A percentile compares a stretch with the other conserved stretches of the same genome.
Evolutionary conservation across 2,797 vertebrate genomes (phyloP).

Genomic region (Syndactyla subalaris): DNA sequence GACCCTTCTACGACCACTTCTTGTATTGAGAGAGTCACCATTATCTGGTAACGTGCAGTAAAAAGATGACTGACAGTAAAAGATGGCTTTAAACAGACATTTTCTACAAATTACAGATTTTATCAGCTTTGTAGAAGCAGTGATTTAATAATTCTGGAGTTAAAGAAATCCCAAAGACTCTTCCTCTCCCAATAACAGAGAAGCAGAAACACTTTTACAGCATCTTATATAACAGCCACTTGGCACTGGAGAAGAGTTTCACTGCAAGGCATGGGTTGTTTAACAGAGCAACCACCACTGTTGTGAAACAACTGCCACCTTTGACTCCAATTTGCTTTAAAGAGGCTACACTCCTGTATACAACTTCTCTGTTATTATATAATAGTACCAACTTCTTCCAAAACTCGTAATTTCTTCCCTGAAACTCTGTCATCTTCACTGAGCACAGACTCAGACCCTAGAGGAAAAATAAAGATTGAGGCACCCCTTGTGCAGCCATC

Average conservation of each 20-base stretch:
- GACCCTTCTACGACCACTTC: neutral
- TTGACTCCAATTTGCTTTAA: neutral
- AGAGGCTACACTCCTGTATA: neutral
- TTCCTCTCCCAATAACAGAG: neutral
- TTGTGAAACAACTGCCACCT: neutral
- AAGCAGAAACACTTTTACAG: neutral
- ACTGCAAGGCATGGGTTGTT: neutral
- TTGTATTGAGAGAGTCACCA: neutral
- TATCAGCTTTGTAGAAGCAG: neutral
- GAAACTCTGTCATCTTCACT: neutral
- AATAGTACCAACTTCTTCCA: neutral
- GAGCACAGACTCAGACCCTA: neutral
- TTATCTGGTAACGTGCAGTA: neutral
- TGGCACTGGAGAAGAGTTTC: neutral
- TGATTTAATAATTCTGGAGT: neutral
- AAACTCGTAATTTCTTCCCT: neutral
- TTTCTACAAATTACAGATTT: constrained; percentile 6
- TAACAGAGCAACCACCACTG: neutral
- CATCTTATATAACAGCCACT: neutral
- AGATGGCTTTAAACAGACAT: neutral
- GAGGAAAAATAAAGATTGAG: neutral
- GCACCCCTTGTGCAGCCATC: neutral
- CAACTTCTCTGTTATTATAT: neutral
- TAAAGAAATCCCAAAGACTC: neutral
- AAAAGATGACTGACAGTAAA: neutral